Conservation (phyloP, 2,888 invertebrate genomes). For the Charanyca ferruginea region DNA sequence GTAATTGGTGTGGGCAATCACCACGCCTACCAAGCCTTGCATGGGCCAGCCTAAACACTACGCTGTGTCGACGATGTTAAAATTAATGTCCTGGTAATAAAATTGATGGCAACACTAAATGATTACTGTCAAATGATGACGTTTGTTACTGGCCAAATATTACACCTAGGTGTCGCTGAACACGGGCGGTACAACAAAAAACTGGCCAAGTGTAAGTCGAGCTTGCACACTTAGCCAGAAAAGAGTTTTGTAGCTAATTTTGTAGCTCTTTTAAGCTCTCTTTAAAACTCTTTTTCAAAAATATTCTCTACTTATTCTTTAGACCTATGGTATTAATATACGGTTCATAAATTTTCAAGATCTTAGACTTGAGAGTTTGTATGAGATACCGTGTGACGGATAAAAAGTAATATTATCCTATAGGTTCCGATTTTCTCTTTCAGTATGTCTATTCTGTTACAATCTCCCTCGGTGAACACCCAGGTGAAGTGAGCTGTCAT, state of each 20-base stretch:
- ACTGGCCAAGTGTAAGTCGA: not conserved
- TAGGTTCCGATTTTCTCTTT: too few species aligned
- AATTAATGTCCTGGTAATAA: conserved; percentile 50
- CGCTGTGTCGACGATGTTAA: conserved; percentile 52
- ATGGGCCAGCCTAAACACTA: conserved; percentile 54
- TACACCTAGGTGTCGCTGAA: conserved; percentile 2
- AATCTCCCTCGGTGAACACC: too few species aligned
- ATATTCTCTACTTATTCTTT: too few species aligned
- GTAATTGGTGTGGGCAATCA: conserved; percentile 63
- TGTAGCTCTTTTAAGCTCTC: too few species aligned
- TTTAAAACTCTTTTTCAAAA: too few species aligned
- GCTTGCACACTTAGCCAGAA: not conserved
- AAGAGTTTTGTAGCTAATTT: not conserved
- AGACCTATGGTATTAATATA: too few species aligned
- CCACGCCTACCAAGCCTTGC: conserved; percentile 60
- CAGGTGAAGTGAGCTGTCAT: too few species aligned
- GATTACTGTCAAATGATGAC: conserved; percentile 24
- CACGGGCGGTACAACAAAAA: conserved; percentile 1
- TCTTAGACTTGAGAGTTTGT: too few species aligned
- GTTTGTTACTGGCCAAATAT: not conserved
- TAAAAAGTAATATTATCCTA: too few species aligned
- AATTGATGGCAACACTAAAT: conserved; percentile 39
- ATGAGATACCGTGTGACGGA: too few species aligned
- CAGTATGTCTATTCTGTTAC: too few species aligned
- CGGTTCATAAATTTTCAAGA: too few species aligned